A percentile compares a stretch with the other conserved stretches of the same genome.
Evolutionary conservation across 2,113 vertebrate genomes (phyloP).

Genomic region (Istiophorus platypterus): DNA sequence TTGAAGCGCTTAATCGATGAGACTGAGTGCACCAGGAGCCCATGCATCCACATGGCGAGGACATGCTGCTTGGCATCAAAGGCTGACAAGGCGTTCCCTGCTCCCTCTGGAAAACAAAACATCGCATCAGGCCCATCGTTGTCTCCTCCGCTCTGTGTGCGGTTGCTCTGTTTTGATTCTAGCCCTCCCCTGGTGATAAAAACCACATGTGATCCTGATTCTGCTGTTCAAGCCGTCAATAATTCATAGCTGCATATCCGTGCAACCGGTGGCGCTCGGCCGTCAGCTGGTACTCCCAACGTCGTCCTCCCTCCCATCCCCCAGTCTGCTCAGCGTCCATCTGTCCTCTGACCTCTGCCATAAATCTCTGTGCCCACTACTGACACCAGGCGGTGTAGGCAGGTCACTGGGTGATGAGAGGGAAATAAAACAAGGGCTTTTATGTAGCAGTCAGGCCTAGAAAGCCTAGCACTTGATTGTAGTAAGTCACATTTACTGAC

Average conservation of each 20-base stretch:
- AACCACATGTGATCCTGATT: slow-evolving; percentile 34
- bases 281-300: slow-evolving; percentile 14
- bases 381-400: slow-evolving; percentile 76
- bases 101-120: slow-evolving; percentile 35
- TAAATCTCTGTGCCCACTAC: slow-evolving; percentile 65
- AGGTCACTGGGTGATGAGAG: slow-evolving; percentile 50
- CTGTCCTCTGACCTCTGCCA: slow-evolving; percentile 54
- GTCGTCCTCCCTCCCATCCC: neutral
- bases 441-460: slow-evolving; percentile 53
- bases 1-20: slow-evolving; percentile 33
- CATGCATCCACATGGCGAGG: slow-evolving; percentile 30
- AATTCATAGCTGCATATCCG: slow-evolving; percentile 48
- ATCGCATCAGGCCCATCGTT: slow-evolving; percentile 8
- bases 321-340: slow-evolving; percentile 21
- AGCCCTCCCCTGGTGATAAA: slow-evolving; percentile 35
- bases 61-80: slow-evolving; percentile 13
- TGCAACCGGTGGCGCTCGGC: slow-evolving; percentile 33
- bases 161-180: slow-evolving; percentile 7
- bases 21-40: slow-evolving; percentile 12
- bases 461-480: slow-evolving; percentile 68
- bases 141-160: slow-evolving; percentile 8
- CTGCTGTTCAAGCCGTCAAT: slow-evolving; percentile 51
- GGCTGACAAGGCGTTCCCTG: neutral
- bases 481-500: slow-evolving; percentile 74
- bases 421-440: slow-evolving; percentile 66